These are phyloP conservation scores for Noctua pronuba DNA, from an alignment of 2,888 invertebrate species.

Conservation along the genomic window DNA sequence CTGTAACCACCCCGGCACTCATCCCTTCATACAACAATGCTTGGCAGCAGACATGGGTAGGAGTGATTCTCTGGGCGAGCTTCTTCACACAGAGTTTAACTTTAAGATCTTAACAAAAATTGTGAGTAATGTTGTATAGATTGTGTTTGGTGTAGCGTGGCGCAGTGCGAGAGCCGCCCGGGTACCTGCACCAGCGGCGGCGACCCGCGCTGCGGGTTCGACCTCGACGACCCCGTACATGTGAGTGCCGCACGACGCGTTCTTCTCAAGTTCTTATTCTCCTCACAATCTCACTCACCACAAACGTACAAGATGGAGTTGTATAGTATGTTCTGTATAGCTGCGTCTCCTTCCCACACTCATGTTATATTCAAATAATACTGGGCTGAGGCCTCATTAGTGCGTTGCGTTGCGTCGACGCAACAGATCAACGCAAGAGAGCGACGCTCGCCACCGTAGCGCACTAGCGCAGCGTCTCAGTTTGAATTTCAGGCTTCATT, in stretches of 20 bases:
- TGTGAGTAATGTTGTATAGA: conserved; percentile 14
- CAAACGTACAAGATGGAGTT: neutral
- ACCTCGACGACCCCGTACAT: conserved; percentile 79
- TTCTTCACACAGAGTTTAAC: neutral
- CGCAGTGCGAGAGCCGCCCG: conserved; percentile 61
- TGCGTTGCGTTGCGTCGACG: neutral
- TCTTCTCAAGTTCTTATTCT: neutral
- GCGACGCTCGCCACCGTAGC: no score
- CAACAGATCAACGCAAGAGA: no score
- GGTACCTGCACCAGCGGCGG: conserved; percentile 51
- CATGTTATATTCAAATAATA: neutral
- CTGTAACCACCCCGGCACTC: neutral
- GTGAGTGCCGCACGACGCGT: conserved; percentile 66
- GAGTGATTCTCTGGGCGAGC: neutral
- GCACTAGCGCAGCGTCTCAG: no score
- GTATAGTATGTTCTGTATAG: neutral
- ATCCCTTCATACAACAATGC: no score
- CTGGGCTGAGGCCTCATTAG: neutral
- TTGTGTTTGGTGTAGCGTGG: conserved; percentile 61
- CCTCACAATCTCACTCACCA: neutral
- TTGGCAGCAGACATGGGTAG: neutral
- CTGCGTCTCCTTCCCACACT: neutral
- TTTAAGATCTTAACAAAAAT: neutral
- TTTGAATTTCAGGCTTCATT: no score
- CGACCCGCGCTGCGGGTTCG: conserved; percentile 71